Evolutionary conservation across 2,113 vertebrate species (phyloP).

Genomic region (Nicator chloris): DNA sequence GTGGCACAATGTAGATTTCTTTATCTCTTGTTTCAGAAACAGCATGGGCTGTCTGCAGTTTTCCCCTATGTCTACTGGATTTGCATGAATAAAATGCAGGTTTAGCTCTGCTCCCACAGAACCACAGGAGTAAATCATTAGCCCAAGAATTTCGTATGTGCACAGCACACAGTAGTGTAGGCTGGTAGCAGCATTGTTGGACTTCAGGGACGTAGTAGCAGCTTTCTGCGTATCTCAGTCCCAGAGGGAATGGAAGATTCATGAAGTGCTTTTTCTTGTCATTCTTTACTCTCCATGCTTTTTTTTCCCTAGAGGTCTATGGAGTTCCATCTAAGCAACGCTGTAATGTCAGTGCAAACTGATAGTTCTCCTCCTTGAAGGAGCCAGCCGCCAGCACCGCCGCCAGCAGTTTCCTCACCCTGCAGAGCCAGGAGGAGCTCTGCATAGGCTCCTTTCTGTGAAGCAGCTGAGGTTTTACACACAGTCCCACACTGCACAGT

Average conservation of each 20-base stretch:
- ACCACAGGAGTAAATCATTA: not conserved
- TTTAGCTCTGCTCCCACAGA: not conserved
- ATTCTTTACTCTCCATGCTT: not conserved
- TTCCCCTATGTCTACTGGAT: not conserved
- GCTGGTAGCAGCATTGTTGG: not conserved
- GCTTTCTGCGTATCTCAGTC: not conserved
- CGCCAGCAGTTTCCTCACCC: not conserved
- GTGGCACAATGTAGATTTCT: not conserved
- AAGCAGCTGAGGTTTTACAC: not conserved
- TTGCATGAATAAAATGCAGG: not conserved
- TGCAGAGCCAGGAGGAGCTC: not conserved
- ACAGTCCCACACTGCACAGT: not conserved
- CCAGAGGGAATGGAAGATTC: not conserved
- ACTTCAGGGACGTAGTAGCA: not conserved
- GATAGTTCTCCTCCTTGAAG: not conserved
- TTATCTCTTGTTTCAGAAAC: not conserved
- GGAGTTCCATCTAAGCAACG: not conserved
- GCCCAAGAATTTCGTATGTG: not conserved
- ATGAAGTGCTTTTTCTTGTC: not conserved
- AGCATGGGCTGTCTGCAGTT: not conserved
- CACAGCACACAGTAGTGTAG: not conserved
- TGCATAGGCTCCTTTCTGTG: not conserved
- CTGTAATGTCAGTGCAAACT: not conserved
- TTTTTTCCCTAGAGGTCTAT: not conserved
- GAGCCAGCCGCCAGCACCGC: not conserved